A percentile compares a stretch with the other conserved stretches of the same genome.
These are phyloP conservation scores for Morpho deidamia DNA, from an alignment of 2,888 invertebrate genomes.

Conservation along the genomic window DNA sequence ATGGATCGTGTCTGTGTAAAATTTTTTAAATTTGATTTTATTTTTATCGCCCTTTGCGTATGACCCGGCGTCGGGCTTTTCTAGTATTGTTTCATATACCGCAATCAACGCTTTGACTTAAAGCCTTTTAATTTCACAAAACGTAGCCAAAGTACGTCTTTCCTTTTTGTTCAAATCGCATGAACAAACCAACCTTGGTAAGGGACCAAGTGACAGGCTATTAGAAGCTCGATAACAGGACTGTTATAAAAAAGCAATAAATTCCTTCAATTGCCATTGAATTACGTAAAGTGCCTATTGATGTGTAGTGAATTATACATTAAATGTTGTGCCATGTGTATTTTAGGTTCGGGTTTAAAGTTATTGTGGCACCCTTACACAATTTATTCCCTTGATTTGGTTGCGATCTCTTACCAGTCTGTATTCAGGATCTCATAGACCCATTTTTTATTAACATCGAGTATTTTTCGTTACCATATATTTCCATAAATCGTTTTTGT, in stretches of 20 bases:
- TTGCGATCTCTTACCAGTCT: constrained; percentile 5
- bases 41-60: too few relatives aligned
- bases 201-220: constrained; percentile 38
- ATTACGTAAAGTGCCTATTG: constrained; percentile 52
- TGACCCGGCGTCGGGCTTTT: too few relatives aligned
- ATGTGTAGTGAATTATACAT: constrained; percentile 38
- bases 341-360: constrained; percentile 14
- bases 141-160: not conserved
- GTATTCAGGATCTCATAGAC: constrained; percentile 13
- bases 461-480: constrained; percentile 15
- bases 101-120: too few relatives aligned
- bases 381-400: constrained; percentile 5
- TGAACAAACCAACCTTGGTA: constrained; percentile 34
- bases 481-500: constrained; percentile 6
- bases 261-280: constrained; percentile 32
- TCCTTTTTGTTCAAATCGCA: not conserved
- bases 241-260: constrained; percentile 34
- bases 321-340: constrained; percentile 20
- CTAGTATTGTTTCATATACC: too few relatives aligned
- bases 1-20: too few relatives aligned
- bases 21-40: too few relatives aligned
- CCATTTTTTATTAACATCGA: not conserved
- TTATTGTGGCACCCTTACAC: constrained; percentile 11
- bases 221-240: constrained; percentile 16
- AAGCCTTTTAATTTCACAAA: not conserved